These are phyloP conservation scores for Didymodactylos carnosus DNA, from an alignment of 2,888 invertebrate genomes.

Conservation along the genomic window DNA sequence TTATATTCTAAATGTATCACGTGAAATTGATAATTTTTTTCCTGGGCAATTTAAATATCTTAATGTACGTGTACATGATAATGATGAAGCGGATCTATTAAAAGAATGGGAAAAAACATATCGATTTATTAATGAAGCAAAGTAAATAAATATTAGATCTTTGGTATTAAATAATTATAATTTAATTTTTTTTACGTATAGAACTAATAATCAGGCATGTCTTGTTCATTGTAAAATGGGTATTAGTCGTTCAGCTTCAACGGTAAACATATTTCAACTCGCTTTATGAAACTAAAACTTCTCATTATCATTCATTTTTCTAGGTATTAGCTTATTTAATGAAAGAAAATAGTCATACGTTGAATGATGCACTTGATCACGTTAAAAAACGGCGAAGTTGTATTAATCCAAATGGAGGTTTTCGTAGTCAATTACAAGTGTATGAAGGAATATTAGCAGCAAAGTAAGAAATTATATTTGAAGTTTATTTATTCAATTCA, in stretches of 20 bases:
- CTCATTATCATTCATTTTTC: not conserved
- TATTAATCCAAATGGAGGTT: constrained; percentile 85
- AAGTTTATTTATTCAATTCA: not conserved
- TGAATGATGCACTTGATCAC: constrained; percentile 63
- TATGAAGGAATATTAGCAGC: constrained; percentile 44
- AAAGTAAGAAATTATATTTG: not conserved
- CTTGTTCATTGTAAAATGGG: constrained; percentile 99
- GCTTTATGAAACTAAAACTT: not conserved
- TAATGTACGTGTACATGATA: constrained; percentile 87
- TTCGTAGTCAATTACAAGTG: constrained; percentile 74
- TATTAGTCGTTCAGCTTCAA: constrained; percentile 86
- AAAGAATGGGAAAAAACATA: constrained; percentile 94
- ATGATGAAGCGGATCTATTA: constrained; percentile 80
- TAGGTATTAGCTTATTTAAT: constrained; percentile 83
- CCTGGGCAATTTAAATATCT: constrained; percentile 85
- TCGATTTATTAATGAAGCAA: constrained; percentile 78
- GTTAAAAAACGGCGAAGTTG: constrained; percentile 75
- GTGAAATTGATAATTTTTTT: constrained; percentile 97
- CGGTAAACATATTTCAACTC: not conserved
- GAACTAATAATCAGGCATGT: constrained; percentile 5
- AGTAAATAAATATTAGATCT: constrained; percentile 29
- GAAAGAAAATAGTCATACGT: constrained; percentile 86
- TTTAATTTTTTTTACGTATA: not conserved
- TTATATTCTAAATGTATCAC: constrained; percentile 85
- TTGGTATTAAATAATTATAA: not conserved